Conservation (phyloP, 1,140 invertebrate genomes). For the Whitmania pigra region DNA sequence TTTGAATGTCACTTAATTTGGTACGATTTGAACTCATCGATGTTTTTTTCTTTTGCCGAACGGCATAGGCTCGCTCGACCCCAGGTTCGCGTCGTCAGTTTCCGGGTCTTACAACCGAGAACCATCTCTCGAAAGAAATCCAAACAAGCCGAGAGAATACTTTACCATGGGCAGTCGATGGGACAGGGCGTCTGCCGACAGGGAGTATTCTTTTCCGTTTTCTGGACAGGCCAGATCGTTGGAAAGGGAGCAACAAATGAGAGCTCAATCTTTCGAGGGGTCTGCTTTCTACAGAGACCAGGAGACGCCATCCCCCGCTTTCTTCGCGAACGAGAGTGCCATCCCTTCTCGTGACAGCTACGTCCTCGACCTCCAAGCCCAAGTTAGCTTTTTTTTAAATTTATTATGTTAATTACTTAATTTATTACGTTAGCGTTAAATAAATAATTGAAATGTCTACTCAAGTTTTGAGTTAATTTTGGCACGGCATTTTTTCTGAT, state of each 20-base stretch:
- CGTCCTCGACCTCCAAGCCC: constrained; percentile 78
- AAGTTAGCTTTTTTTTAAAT: constrained; percentile 48
- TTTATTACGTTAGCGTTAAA: not conserved
- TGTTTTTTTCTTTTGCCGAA: too few species aligned
- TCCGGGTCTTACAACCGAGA: constrained; percentile 29
- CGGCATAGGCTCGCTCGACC: too few species aligned
- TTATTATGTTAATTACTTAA: not conserved
- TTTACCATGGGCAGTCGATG: not conserved
- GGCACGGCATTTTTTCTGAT: too few species aligned
- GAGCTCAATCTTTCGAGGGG: not conserved
- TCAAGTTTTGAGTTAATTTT: too few species aligned
- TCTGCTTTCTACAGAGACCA: constrained; percentile 4
- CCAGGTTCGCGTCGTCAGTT: constrained; percentile 15
- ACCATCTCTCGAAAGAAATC: constrained; percentile 33
- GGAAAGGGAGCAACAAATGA: constrained; percentile 29
- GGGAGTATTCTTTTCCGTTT: constrained; percentile 34
- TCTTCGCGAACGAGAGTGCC: constrained; percentile 10
- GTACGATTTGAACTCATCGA: too few species aligned
- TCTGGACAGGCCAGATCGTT: constrained; percentile 37
- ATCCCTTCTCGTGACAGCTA: constrained; percentile 30
- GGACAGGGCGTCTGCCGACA: constrained; percentile 22
- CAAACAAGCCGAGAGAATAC: constrained; percentile 4
- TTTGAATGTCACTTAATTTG: too few species aligned
- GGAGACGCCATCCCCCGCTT: not conserved
- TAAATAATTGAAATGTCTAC: not conserved